Evolutionary conservation across 92 coral and sea anemone species (phyloP), one percentile per base, ranked within the genome.

Genomic region (Chrysogorgia sp.): DNA sequence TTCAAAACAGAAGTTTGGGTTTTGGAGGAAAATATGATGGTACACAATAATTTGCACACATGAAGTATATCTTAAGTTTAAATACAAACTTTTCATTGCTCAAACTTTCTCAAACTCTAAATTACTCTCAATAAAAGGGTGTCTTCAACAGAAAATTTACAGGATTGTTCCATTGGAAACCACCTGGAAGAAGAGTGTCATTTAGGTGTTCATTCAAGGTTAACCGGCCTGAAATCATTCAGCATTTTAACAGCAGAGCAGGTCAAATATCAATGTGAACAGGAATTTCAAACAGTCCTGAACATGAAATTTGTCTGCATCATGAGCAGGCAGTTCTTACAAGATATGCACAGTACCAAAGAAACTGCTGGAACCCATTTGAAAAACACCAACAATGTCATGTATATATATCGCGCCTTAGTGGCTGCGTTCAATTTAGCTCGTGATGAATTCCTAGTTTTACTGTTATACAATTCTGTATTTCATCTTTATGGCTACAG

Each of bases 111-210:
- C 17, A 9, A 43, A 43, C 10, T 43, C 50, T 43, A 24, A 48
- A 1, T 12, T 50, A 49, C 29, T 55, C 9, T 23, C 43, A 30
- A 74, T 25, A 48, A 74, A 25, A 76, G 21, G 0, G 60, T 76
- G 30, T 76, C 58, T 61, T 76, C 82, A 61, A 5, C 58, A 15
- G 10, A 76, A 60, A 25, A 3, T 22, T 76, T 28, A 13, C 34
- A 76, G n/a, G 32, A 61, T 37, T 76, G 82, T 50, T 76, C 30
- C 55, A 26, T 60, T 76, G 72, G 82, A 60, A 24, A 61, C 14
- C 82, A 60, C n/a, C 82, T 41, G 17, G 63, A 61, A 64, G 82
- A 59, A 60, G 82, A 76, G 50, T 76, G 72, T 47, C 82, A 76
- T 20, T 61, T 40, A 41, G 25, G 17, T 24, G 82, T 40, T 24